These are phyloP conservation scores for Hecatera dysodea DNA, from an alignment of 2,888 invertebrate genomes.

Conservation along the genomic window DNA sequence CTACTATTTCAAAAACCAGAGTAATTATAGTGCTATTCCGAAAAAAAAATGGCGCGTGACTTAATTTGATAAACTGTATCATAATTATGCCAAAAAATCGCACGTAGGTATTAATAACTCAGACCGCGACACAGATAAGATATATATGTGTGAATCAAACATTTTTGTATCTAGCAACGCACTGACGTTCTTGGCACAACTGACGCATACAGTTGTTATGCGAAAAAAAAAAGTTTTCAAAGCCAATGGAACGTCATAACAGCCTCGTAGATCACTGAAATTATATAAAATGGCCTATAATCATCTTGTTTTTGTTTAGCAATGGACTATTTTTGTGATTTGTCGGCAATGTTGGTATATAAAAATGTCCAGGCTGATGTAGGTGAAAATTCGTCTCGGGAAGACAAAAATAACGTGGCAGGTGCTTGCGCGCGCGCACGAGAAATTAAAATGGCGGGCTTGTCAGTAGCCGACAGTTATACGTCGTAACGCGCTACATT, in stretches of 20 bases:
- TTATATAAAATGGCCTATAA: slow-evolving; percentile 87
- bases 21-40: slow-evolving; percentile 5
- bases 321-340: slow-evolving; percentile 87
- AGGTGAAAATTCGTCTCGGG: slow-evolving; percentile 81
- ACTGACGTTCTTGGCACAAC: slow-evolving; percentile 76
- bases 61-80: slow-evolving; percentile 41
- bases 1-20: background rate
- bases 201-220: slow-evolving; percentile 79
- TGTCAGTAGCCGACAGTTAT: slow-evolving; percentile 81
- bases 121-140: slow-evolving; percentile 62
- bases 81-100: slow-evolving; percentile 34
- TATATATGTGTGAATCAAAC: slow-evolving; percentile 72
- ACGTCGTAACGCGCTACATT: slow-evolving; percentile 77
- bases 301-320: slow-evolving; percentile 88
- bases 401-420: slow-evolving; percentile 82
- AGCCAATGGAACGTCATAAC: slow-evolving; percentile 79
- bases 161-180: slow-evolving; percentile 72
- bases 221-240: slow-evolving; percentile 82
- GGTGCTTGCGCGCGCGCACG: slow-evolving; percentile 78
- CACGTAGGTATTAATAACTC: slow-evolving; percentile 38
- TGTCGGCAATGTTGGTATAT: slow-evolving; percentile 84
- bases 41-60: slow-evolving; percentile 17
- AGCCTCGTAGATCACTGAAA: slow-evolving; percentile 84
- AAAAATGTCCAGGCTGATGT: slow-evolving; percentile 83
- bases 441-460: slow-evolving; percentile 82